Evolutionary conservation across 2,797 vertebrate species (phyloP).

Genomic region (Sardinella longiceps): DNA sequence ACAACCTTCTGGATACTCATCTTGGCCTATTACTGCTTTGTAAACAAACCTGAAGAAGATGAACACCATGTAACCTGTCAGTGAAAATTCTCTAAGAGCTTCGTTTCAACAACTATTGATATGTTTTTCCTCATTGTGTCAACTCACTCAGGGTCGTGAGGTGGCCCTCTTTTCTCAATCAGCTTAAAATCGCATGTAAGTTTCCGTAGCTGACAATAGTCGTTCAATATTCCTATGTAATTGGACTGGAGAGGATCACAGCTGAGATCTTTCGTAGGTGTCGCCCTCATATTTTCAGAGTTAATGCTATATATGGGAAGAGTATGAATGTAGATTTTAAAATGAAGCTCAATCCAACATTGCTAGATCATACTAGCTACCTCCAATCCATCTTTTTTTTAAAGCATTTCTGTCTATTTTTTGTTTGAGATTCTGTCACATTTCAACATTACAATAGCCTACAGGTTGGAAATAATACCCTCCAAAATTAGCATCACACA

Average conservation of each 20-base stretch:
- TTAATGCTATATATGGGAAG: neutral
- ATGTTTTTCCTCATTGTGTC: neutral
- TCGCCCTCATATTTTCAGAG: neutral
- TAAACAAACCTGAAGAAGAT: conserved; percentile 68
- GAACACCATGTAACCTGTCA: neutral
- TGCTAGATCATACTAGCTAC: no score
- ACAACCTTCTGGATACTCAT: conserved; percentile 60
- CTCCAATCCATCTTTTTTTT: no score
- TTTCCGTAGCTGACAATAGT: conserved; percentile 63
- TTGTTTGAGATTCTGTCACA: neutral
- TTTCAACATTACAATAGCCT: no score
- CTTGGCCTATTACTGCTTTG: conserved; percentile 56
- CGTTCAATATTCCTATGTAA: conserved; percentile 62
- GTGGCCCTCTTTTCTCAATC: conserved; percentile 54
- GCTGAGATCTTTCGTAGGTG: conserved; percentile 6
- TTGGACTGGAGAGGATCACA: conserved; percentile 49
- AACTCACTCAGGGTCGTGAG: conserved; percentile 69
- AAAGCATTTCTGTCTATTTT: no score
- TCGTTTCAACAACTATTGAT: neutral
- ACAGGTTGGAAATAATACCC: neutral
- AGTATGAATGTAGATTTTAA: no score
- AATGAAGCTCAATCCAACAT: no score
- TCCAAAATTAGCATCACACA: neutral
- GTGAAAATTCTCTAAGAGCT: neutral
- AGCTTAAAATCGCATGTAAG: conserved; percentile 9